A percentile compares a stretch with the other conserved stretches of the same genome.
phyloP scores from a whole-genome alignment of 2,113 vertebrate genomes.

The Mustelus asterias region DNA sequence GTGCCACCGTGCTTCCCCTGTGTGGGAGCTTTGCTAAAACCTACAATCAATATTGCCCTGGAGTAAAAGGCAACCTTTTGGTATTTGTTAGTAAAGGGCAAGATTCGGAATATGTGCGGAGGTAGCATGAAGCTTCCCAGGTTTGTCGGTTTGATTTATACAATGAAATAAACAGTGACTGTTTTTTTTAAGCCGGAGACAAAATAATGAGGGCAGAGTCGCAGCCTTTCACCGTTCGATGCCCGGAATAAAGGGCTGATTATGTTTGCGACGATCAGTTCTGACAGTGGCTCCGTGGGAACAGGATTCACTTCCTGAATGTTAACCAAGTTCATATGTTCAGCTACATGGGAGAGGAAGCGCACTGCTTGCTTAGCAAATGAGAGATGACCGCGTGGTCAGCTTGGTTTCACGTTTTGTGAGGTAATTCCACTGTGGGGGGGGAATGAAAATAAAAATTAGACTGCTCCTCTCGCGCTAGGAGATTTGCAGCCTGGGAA shows the following conservation, averaged over 20 bases:
- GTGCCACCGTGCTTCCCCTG: too few relatives aligned
- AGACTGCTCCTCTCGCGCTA: neutral
- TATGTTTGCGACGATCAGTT: neutral
- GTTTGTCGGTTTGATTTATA: neutral
- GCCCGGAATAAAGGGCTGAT: neutral
- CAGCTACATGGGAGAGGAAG: neutral
- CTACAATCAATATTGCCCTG: neutral
- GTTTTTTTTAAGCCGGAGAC: neutral
- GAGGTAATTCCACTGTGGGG: neutral
- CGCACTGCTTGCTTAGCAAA: neutral
- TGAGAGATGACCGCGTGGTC: neutral
- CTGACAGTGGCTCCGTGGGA: slow-evolving; percentile 6
- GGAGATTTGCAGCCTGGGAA: neutral
- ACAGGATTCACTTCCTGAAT: slow-evolving; percentile 13
- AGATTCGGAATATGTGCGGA: neutral
- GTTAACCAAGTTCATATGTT: neutral
- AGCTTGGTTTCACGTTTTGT: neutral
- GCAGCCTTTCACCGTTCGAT: neutral
- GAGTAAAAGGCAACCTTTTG: neutral
- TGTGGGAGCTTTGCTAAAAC: neutral
- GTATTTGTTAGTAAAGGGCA: slow-evolving; percentile 11
- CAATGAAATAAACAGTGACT: slow-evolving; percentile 1
- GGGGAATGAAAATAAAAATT: neutral
- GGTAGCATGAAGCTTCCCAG: neutral
- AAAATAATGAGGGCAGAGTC: slow-evolving; percentile 23